These are phyloP conservation scores for Dione vanillae DNA, from an alignment of 2,888 invertebrate species.

Conservation along the genomic window DNA sequence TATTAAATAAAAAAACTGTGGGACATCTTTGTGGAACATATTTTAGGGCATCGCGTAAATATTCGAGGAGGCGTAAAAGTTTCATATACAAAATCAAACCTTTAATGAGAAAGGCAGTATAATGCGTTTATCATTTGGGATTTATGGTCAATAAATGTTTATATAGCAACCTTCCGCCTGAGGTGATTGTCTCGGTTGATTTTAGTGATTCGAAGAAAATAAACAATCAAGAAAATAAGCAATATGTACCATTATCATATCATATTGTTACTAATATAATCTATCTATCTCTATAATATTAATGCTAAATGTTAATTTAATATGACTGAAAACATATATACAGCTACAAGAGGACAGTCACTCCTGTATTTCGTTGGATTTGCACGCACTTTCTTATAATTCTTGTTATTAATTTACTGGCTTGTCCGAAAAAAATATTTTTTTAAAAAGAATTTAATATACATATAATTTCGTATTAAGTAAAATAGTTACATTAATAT, in stretches of 20 bases:
- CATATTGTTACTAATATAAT: constrained; percentile 18
- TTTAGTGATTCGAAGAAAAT: constrained; percentile 46
- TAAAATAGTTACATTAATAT: no score
- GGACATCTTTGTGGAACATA: constrained; percentile 50
- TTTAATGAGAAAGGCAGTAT: constrained; percentile 58
- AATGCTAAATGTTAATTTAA: no score
- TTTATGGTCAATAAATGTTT: constrained; percentile 57
- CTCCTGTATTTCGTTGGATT: no score
- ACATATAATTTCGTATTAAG: no score
- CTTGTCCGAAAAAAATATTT: no score
- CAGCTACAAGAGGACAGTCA: no score
- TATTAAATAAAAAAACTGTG: constrained; percentile 20
- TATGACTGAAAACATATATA: neutral
- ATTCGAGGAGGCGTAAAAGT: constrained; percentile 55
- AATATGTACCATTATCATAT: no score
- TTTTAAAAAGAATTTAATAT: no score
- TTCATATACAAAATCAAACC: constrained; percentile 53
- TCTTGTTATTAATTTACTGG: no score
- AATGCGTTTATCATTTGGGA: constrained; percentile 56
- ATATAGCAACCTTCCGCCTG: constrained; percentile 48
- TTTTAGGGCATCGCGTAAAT: constrained; percentile 59
- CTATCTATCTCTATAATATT: no score
- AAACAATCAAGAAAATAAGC: constrained; percentile 43
- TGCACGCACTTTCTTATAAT: no score
- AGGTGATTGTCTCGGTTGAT: constrained; percentile 43